These are phyloP conservation scores for Lepus timidus DNA, from an alignment of 2,113 vertebrate genomes.

Conservation along the genomic window DNA sequence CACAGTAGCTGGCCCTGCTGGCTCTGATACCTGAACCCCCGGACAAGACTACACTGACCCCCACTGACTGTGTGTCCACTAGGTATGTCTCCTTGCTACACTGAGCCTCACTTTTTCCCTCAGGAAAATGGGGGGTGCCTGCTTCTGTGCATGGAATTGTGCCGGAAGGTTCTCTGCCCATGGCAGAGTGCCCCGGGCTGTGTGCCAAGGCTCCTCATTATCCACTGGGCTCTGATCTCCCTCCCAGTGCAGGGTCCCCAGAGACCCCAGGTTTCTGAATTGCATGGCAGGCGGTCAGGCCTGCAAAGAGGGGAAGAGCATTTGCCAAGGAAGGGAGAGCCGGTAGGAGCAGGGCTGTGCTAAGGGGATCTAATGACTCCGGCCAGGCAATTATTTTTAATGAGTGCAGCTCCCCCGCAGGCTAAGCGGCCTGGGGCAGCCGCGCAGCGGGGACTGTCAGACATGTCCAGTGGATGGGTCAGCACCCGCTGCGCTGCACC, in stretches of 20 bases:
- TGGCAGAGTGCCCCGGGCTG: not conserved
- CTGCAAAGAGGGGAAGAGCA: not conserved
- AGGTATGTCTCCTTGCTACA: not conserved
- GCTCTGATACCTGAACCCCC: not conserved
- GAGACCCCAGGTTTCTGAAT: not conserved
- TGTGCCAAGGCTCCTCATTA: not conserved
- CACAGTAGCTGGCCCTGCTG: no score
- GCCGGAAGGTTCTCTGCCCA: not conserved
- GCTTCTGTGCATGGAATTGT: not conserved
- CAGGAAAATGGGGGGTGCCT: accelerated
- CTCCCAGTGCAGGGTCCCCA: not conserved
- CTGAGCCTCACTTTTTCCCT: not conserved
- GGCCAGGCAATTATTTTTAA: conserved; percentile 75
- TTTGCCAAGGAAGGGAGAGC: not conserved
- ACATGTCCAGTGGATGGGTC: not conserved
- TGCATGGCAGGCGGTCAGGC: no score
- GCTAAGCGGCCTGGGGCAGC: not conserved
- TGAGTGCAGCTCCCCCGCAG: conserved; percentile 2
- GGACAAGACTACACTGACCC: not conserved
- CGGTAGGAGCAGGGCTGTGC: not conserved
- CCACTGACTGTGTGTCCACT: not conserved
- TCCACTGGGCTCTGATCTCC: not conserved
- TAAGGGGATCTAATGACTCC: not conserved
- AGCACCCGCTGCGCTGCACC: not conserved
- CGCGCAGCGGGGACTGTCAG: not conserved